Evolutionary conservation across 2,113 vertebrate species (phyloP).

Genomic region (Shinisaurus crocodilurus): DNA sequence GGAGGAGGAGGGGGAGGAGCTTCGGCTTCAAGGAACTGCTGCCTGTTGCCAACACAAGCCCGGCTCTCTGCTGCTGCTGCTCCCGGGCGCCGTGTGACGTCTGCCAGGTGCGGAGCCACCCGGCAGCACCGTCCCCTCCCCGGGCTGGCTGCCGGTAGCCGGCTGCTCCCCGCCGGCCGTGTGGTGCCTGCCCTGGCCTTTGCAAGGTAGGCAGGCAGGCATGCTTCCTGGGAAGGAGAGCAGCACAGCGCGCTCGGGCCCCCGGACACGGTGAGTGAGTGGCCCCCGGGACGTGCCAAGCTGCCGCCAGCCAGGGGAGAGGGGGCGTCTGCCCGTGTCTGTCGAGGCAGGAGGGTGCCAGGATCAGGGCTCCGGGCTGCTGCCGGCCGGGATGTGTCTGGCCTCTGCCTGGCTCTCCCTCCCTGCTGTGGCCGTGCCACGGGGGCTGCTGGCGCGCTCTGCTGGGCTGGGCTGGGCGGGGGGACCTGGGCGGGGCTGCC

Average conservation of each 20-base stretch:
- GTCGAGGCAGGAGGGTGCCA: neutral
- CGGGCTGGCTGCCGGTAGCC: neutral
- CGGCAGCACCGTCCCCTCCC: neutral
- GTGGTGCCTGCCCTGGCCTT: neutral
- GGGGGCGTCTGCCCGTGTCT: neutral
- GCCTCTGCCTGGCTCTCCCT: no score
- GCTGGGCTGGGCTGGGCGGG: neutral
- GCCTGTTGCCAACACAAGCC: neutral
- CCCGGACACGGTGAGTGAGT: constrained; percentile 8
- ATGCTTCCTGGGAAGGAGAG: neutral
- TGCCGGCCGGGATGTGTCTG: neutral
- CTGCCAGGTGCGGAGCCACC: neutral
- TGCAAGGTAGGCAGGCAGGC: neutral
- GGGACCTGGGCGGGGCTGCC: neutral
- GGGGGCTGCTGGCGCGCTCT: neutral
- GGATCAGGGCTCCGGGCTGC: neutral
- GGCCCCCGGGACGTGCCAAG: neutral
- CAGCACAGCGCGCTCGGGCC: no score
- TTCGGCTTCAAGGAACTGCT: neutral
- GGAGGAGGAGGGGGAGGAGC: constrained; percentile 5
- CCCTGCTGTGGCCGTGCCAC: neutral
- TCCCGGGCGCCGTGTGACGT: neutral
- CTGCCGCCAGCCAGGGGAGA: neutral
- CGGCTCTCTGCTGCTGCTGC: neutral
- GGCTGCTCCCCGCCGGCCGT: neutral